These are phyloP conservation scores for Podocnemis expansa DNA, from an alignment of 2,113 vertebrate species.

Conservation along the genomic window DNA sequence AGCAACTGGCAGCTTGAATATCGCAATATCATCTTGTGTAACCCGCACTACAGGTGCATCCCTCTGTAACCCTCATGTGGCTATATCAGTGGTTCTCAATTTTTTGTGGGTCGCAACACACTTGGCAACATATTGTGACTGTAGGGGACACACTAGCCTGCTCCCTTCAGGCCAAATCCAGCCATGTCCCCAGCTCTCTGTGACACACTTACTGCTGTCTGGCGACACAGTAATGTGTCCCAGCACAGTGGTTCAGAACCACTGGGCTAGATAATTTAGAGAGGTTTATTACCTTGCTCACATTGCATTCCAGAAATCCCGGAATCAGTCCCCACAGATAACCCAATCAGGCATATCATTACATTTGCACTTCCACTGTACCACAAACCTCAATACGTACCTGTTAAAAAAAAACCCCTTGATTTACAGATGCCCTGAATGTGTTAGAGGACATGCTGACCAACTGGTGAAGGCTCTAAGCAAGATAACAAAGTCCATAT, in stretches of 20 bases:
- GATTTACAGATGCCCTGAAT: constrained; percentile 30
- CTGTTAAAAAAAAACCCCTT: background rate
- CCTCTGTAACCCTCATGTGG: background rate
- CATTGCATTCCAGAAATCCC: background rate
- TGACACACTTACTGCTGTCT: no score
- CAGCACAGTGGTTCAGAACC: no score
- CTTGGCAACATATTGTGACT: no score
- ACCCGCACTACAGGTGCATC: rapidly evolving
- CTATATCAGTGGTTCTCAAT: no score
- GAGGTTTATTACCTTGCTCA: background rate
- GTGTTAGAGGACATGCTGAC: background rate
- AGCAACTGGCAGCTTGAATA: background rate
- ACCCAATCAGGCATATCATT: background rate
- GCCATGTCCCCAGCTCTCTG: no score
- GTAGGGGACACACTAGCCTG: no score
- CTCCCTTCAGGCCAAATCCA: no score
- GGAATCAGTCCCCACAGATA: background rate
- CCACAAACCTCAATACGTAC: background rate
- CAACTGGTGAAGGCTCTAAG: constrained; percentile 19
- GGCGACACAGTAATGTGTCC: no score
- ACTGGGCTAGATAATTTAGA: rapidly evolving
- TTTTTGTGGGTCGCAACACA: no score
- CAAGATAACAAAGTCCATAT: background rate
- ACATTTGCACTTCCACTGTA: background rate
- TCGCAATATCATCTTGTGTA: rapidly evolving